phyloP scores from a whole-genome alignment of 2,888 invertebrate species.

The Petrolisthes manimaculis region DNA sequence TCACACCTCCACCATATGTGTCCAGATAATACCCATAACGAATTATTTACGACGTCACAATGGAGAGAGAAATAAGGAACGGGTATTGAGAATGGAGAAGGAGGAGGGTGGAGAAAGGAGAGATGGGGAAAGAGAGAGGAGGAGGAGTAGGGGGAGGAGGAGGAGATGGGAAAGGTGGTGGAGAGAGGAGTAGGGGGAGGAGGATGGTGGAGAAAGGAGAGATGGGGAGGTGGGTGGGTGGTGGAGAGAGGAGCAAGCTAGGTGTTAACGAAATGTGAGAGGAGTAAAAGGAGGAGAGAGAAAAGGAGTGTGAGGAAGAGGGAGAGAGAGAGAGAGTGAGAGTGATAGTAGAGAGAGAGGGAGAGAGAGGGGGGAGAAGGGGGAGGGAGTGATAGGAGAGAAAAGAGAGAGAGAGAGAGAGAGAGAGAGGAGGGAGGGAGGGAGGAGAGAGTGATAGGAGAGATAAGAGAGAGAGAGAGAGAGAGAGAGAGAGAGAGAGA shows the following conservation, averaged over 20 bases:
- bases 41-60: too few relatives aligned
- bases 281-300: not conserved
- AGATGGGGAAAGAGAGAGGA: not conserved
- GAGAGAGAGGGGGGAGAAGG: not conserved
- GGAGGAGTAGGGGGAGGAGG: not conserved
- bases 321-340: not conserved
- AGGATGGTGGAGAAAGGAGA: not conserved
- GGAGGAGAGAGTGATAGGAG: not conserved
- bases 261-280: not conserved
- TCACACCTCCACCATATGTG: too few relatives aligned
- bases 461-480: not conserved
- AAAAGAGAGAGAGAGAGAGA: constrained; percentile 10
- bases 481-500: not conserved
- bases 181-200: not conserved
- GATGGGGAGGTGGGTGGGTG: not conserved
- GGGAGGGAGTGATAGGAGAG: not conserved
- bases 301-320: not conserved
- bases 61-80: not conserved
- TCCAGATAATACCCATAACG: too few relatives aligned
- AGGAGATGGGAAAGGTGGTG: not conserved
- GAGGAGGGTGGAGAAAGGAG: not conserved
- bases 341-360: not conserved
- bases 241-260: not conserved
- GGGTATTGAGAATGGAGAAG: not conserved
- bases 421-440: not conserved